Evolutionary conservation across 1,140 invertebrate genomes (phyloP).

Genomic region (Anagrus nilaparvatae): DNA sequence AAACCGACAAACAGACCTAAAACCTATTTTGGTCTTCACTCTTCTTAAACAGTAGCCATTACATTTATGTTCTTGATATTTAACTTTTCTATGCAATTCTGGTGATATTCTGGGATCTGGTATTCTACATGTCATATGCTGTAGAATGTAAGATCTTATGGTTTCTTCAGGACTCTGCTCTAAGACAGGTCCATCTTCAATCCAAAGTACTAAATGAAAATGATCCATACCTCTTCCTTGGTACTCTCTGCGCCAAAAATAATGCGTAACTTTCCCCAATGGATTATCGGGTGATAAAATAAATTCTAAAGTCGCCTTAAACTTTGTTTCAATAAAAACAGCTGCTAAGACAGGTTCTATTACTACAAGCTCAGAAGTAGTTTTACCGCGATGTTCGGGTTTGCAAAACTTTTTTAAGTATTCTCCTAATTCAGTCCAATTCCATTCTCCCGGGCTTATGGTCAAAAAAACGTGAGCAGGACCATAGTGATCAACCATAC

Average conservation of each 20-base stretch:
- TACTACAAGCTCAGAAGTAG: conserved; percentile 18
- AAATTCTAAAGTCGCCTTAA: conserved; percentile 21
- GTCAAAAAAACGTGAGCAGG: conserved; percentile 29
- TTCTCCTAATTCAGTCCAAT: conserved; percentile 21
- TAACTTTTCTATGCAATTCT: too few relatives aligned
- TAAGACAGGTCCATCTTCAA: conserved; percentile 17
- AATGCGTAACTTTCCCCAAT: conserved; percentile 19
- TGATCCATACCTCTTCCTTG: conserved; percentile 17
- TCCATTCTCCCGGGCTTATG: conserved; percentile 29
- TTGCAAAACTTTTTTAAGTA: conserved; percentile 17
- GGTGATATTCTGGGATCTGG: too few relatives aligned
- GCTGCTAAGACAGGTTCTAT: conserved; percentile 21
- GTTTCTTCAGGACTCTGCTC: not conserved
- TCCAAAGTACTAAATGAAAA: conserved; percentile 20
- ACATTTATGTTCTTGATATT: too few relatives aligned
- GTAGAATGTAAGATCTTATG: not conserved
- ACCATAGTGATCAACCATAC: conserved; percentile 12
- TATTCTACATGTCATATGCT: conserved; percentile 1
- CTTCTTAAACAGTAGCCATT: too few relatives aligned
- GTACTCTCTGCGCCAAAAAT: conserved; percentile 20
- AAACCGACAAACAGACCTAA: too few relatives aligned
- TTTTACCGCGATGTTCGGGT: conserved; percentile 7
- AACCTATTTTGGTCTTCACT: too few relatives aligned
- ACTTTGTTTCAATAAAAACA: conserved; percentile 19
- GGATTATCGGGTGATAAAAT: conserved; percentile 18